phyloP scores from a whole-genome alignment of 2,113 vertebrate genomes.

The Carettochelys insculpta region DNA sequence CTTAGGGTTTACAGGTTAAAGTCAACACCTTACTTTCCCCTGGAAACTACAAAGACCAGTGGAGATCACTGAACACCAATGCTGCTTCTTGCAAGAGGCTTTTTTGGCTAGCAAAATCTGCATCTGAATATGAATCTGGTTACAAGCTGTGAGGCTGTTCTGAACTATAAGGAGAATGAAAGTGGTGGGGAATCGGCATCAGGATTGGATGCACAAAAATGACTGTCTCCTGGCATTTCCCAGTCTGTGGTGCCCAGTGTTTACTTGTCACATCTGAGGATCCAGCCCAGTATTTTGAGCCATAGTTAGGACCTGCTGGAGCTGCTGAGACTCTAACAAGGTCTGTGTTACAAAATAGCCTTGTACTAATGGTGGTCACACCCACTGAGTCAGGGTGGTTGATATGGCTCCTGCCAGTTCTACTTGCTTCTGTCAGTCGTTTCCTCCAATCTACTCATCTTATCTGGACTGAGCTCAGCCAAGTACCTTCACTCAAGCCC shows the following conservation, averaged over 20 bases:
- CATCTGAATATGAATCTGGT: not conserved
- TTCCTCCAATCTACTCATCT: not conserved
- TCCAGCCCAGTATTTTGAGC: not conserved
- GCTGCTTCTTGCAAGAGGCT: not conserved
- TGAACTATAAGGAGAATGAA: rapidly evolving
- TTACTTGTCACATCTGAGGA: slow-evolving; percentile 39
- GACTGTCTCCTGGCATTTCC: slow-evolving; percentile 23
- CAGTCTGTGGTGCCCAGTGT: not conserved
- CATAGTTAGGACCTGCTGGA: slow-evolving; percentile 5
- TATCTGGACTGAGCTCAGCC: rapidly evolving
- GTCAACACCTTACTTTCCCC: not conserved
- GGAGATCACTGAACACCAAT: not conserved
- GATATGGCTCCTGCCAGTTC: rapidly evolving
- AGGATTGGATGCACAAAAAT: not conserved
- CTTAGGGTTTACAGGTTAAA: not conserved
- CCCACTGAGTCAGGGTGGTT: not conserved
- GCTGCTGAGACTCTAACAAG: not conserved
- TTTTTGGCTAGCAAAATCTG: not conserved
- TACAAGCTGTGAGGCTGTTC: not conserved
- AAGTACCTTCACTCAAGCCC: rapidly evolving
- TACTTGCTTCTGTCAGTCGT: not conserved
- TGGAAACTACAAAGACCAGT: rapidly evolving
- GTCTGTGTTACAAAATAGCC: slow-evolving; percentile 21
- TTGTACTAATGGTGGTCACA: not conserved
- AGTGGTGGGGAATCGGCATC: not conserved